A percentile compares a stretch with the other conserved stretches of the same genome.
phyloP scores from a whole-genome alignment of 2,113 vertebrate genomes.

The Sialia sialis region DNA sequence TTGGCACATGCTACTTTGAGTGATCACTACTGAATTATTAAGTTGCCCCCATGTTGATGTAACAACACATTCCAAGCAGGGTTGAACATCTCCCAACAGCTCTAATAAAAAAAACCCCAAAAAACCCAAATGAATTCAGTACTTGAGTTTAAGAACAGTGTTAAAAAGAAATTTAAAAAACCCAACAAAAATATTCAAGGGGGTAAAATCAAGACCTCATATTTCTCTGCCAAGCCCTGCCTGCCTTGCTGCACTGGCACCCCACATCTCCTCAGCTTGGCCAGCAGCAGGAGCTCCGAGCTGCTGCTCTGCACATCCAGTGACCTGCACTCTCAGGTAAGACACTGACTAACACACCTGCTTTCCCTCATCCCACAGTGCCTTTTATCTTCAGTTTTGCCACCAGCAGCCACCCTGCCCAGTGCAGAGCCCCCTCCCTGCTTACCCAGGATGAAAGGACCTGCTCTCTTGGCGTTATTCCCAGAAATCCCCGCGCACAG shows the following conservation, averaged over 20 bases:
- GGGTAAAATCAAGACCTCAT: not conserved
- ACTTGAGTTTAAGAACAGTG: not conserved
- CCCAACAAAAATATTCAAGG: not conserved
- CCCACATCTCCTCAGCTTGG: not conserved
- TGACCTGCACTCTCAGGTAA: not conserved
- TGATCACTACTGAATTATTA: not conserved
- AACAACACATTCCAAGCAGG: not conserved
- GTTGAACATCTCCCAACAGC: not conserved
- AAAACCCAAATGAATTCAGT: not conserved
- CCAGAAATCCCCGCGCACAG: conserved; percentile 91
- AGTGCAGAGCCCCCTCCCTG: not conserved
- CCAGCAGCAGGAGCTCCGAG: not conserved
- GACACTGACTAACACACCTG: not conserved
- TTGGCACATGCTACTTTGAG: not conserved
- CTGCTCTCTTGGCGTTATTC: conserved; percentile 93
- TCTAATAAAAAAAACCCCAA: not conserved
- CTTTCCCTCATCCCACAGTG: not conserved
- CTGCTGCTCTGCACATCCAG: not conserved
- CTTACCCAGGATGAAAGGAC: conserved; percentile 95
- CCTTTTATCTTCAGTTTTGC: not conserved
- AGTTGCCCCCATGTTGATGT: not conserved
- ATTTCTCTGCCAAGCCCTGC: not conserved
- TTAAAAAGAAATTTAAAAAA: not conserved
- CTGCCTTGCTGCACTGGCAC: not conserved
- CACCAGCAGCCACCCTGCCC: not conserved